These are phyloP conservation scores for Fulica atra DNA, from an alignment of 2,113 vertebrate species.

Conservation along the genomic window DNA sequence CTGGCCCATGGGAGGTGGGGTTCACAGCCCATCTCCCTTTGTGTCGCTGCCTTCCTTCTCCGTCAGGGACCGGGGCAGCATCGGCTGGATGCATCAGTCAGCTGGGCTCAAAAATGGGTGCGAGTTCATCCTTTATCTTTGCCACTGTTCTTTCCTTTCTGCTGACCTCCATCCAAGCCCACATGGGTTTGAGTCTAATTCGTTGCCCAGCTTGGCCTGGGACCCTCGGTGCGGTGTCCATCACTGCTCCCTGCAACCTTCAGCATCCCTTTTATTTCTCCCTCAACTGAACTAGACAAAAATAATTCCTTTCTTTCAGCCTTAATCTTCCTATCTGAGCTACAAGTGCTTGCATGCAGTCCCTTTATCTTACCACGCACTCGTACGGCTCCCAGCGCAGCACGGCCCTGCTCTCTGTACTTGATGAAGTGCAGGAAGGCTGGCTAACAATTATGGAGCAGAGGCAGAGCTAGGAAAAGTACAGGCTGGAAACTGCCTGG, in stretches of 20 bases:
- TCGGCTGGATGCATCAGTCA: not conserved
- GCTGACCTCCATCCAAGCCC: not conserved
- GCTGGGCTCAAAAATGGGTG: not conserved
- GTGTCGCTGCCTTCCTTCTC: not conserved
- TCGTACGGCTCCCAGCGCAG: not conserved
- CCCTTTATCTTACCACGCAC: not conserved
- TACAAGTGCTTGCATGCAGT: not conserved
- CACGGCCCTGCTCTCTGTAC: not conserved
- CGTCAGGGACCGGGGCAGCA: not conserved
- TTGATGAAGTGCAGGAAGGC: not conserved
- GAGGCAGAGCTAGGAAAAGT: not conserved
- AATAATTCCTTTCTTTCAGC: not conserved
- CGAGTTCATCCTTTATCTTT: not conserved
- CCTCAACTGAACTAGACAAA: not conserved
- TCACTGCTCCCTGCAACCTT: not conserved
- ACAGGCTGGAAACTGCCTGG: not conserved
- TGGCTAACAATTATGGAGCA: not conserved
- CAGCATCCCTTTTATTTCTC: not conserved
- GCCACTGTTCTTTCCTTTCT: no score
- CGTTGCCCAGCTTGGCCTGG: not conserved
- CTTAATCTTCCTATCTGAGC: not conserved
- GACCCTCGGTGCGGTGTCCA: fast-evolving
- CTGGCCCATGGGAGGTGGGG: not conserved
- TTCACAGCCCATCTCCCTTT: not conserved
- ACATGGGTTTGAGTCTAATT: not conserved